Percentiles rank a stretch among this genome's conserved stretches.
These are phyloP conservation scores for Setipinna tenuifilis DNA, from an alignment of 2,797 vertebrate genomes.

Conservation along the genomic window DNA sequence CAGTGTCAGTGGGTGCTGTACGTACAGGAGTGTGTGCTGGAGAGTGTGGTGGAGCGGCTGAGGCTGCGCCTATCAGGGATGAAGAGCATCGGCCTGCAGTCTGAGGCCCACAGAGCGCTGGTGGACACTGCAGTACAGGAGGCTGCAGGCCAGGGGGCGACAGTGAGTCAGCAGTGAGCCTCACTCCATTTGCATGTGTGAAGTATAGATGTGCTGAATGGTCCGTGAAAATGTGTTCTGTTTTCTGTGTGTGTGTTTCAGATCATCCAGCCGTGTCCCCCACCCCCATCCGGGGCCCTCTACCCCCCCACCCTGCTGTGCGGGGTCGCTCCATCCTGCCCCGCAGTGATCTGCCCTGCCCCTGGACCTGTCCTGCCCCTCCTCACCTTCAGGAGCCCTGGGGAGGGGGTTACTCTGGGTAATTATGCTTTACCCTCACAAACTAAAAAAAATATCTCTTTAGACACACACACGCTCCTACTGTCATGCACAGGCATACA, in stretches of 20 bases:
- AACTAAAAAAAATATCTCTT: background rate
- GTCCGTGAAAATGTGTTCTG: background rate
- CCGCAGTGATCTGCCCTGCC: conserved; percentile 72
- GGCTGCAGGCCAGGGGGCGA: conserved; percentile 81
- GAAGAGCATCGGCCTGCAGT: conserved; percentile 70
- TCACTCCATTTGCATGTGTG: background rate
- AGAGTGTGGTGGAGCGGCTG: conserved; percentile 71
- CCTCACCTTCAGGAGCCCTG: conserved; percentile 81
- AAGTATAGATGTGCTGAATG: background rate
- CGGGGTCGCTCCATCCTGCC: conserved; percentile 76
- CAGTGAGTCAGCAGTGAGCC: conserved; percentile 65
- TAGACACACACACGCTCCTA: background rate
- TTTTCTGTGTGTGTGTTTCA: conserved; percentile 49
- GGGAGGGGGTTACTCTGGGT: conserved; percentile 82
- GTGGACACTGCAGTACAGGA: conserved; percentile 73
- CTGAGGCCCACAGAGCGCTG: conserved; percentile 56
- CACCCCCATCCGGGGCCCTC: conserved; percentile 60
- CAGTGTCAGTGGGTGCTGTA: conserved; percentile 79
- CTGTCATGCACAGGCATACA: background rate
- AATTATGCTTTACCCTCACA: conserved; percentile 26
- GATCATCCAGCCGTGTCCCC: conserved; percentile 78
- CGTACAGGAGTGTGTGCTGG: conserved; percentile 81
- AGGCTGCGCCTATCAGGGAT: conserved; percentile 66
- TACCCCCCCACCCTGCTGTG: conserved; percentile 85
- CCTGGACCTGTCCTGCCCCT: conserved; percentile 83